Percentiles rank a stretch among this genome's conserved stretches.
phyloP scores from a whole-genome alignment of 2,888 invertebrate species.

The Tholera decimalis region DNA sequence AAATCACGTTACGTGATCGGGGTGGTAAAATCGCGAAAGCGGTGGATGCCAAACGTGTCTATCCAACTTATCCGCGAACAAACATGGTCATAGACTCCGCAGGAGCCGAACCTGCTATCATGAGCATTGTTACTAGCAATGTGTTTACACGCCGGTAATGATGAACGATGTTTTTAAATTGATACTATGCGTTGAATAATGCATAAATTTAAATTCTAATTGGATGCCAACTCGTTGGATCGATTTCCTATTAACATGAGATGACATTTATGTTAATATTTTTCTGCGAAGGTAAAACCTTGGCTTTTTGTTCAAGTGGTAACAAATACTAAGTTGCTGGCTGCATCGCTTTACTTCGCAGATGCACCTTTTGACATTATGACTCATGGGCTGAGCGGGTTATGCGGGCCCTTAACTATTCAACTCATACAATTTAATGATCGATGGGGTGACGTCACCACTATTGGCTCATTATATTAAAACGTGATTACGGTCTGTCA shows the following conservation, averaged over 20 bases:
- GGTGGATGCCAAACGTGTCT: constrained; percentile 75
- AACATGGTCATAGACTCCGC: constrained; percentile 78
- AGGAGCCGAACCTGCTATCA: constrained; percentile 66
- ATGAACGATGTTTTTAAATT: constrained; percentile 49
- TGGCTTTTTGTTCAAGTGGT: constrained; percentile 5
- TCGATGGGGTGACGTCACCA: constrained; percentile 69
- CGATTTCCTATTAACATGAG: constrained; percentile 32
- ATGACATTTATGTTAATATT: constrained; percentile 42
- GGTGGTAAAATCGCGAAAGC: constrained; percentile 74
- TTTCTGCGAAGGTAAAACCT: constrained; percentile 29
- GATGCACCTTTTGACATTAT: constrained; percentile 62
- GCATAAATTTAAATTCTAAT: constrained; percentile 54
- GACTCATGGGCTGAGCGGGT: constrained; percentile 58
- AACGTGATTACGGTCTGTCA: constrained; percentile 61
- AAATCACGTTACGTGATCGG: constrained; percentile 80
- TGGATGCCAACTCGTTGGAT: constrained; percentile 36
- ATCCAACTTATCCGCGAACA: constrained; percentile 70
- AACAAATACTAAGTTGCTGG: constrained; percentile 49
- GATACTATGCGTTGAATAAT: constrained; percentile 53
- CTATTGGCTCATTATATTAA: constrained; percentile 60
- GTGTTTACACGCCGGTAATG: constrained; percentile 60
- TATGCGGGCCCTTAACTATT: constrained; percentile 59
- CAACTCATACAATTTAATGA: constrained; percentile 58
- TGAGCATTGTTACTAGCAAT: constrained; percentile 63
- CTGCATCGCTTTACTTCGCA: constrained; percentile 58